A percentile compares a stretch with the other conserved stretches of the same genome.
Evolutionary conservation across 2,113 vertebrate genomes (phyloP).

Genomic region (Hystrix cristata): DNA sequence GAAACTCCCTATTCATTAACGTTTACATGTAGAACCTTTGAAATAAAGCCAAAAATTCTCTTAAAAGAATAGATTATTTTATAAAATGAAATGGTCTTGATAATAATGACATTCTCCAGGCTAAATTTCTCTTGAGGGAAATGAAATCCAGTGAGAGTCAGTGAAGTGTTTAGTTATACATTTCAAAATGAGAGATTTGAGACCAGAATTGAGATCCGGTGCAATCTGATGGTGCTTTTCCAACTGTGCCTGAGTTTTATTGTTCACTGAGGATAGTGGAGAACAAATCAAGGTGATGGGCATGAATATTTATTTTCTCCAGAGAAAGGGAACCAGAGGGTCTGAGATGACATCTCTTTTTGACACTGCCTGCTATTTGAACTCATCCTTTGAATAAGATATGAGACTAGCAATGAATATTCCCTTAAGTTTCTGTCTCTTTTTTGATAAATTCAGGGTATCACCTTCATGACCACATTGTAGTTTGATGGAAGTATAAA

Average conservation of each 20-base stretch:
- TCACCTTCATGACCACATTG: neutral
- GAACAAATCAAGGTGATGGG: neutral
- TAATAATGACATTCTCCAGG: neutral
- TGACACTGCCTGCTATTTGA: neutral
- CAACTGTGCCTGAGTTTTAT: neutral
- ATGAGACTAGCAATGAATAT: neutral
- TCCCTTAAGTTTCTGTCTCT: conserved; percentile 14
- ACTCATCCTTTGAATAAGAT: conserved; percentile 4
- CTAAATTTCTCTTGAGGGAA: neutral
- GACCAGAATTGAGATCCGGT: neutral
- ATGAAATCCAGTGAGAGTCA: neutral
- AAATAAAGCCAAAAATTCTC: neutral
- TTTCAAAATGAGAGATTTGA: neutral
- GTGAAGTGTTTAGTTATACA: neutral
- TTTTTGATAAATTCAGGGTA: neutral
- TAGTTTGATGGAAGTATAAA: neutral
- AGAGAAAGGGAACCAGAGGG: neutral
- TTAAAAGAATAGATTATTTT: neutral
- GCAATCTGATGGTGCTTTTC: neutral
- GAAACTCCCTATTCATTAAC: neutral
- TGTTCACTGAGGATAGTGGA: neutral
- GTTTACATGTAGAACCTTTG: neutral
- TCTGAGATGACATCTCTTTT: neutral
- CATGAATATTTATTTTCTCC: conserved; percentile 49
- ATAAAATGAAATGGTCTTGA: neutral